These are phyloP conservation scores for Blastobasis lacticolella DNA, from an alignment of 2,888 invertebrate genomes.

Conservation along the genomic window DNA sequence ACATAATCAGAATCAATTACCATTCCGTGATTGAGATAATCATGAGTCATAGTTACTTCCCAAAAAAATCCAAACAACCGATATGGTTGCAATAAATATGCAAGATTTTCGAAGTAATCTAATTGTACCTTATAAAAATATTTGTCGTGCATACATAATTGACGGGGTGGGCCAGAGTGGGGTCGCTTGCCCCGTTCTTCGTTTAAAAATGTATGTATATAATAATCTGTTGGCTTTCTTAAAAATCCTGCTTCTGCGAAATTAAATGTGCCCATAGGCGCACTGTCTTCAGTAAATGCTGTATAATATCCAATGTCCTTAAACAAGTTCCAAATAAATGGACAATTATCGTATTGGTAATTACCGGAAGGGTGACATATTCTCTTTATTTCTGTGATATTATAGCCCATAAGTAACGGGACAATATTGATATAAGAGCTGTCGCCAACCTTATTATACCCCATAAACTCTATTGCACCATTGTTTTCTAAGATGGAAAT, in stretches of 20 bases:
- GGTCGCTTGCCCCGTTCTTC: slow-evolving; percentile 30
- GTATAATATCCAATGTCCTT: slow-evolving; percentile 79
- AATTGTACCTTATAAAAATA: slow-evolving; percentile 78
- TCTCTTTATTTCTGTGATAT: slow-evolving; percentile 70
- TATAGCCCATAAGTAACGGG: slow-evolving; percentile 81
- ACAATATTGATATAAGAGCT: slow-evolving; percentile 93
- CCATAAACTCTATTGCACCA: slow-evolving; percentile 82
- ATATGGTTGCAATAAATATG: no score
- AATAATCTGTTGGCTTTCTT: slow-evolving; percentile 84
- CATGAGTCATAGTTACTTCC: slow-evolving; percentile 84
- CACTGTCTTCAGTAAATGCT: slow-evolving; percentile 84
- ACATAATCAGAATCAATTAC: slow-evolving; percentile 77
- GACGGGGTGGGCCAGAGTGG: no score
- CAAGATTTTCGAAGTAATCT: slow-evolving; percentile 53
- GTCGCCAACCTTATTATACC: slow-evolving; percentile 93
- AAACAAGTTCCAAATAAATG: slow-evolving; percentile 85
- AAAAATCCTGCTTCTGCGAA: slow-evolving; percentile 53
- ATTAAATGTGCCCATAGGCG: slow-evolving; percentile 26
- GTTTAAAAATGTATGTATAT: slow-evolving; percentile 79
- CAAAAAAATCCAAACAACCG: slow-evolving; percentile 83
- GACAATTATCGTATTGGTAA: slow-evolving; percentile 79
- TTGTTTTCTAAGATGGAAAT: slow-evolving; percentile 70
- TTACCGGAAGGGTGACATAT: slow-evolving; percentile 72
- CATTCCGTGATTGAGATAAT: slow-evolving; percentile 81
- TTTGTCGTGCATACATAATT: slow-evolving; percentile 76